Evolutionary conservation across 53 echinoderm and acorn worm genomes (phyloP).

Genomic region (Stichopus horrens): DNA sequence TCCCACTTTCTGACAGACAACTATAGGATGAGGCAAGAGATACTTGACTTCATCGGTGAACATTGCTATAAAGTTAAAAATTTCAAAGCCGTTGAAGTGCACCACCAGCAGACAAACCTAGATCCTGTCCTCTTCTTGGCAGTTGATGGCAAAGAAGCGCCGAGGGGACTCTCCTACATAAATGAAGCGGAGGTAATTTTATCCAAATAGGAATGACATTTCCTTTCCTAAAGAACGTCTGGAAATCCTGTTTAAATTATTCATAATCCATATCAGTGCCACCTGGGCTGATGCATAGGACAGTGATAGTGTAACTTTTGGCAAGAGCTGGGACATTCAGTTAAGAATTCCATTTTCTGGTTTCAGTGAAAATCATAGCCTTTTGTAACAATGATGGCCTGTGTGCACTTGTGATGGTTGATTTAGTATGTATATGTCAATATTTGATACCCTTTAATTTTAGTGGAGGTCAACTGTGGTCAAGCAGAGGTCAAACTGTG

Average conservation of each 20-base stretch:
- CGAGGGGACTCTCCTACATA: slow-evolving; percentile 3
- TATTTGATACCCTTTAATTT: background rate
- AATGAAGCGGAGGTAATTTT: slow-evolving; percentile 15
- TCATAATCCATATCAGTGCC: no score
- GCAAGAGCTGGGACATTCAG: no score
- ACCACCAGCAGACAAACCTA: slow-evolving; percentile 22
- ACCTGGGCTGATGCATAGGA: no score
- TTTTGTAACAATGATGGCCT: no score
- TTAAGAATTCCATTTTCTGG: no score
- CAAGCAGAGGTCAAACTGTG: no score
- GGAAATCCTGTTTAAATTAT: no score
- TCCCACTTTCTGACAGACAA: slow-evolving; percentile 49
- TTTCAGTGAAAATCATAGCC: no score
- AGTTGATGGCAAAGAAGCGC: slow-evolving; percentile 1
- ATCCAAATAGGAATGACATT: background rate
- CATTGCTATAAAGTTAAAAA: slow-evolving; percentile 24
- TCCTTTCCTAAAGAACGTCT: no score
- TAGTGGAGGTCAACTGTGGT: no score
- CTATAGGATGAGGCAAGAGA: slow-evolving; percentile 56
- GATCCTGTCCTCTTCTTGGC: background rate
- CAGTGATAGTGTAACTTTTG: no score
- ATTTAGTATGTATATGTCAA: background rate
- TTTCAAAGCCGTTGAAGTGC: slow-evolving; percentile 53
- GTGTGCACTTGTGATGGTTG: background rate
- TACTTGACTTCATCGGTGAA: slow-evolving; percentile 51